Evolutionary conservation across 2,113 vertebrate species (phyloP), one percentile per base, ranked within the genome.

Genomic region (Drymodes brunneopygia): DNA sequence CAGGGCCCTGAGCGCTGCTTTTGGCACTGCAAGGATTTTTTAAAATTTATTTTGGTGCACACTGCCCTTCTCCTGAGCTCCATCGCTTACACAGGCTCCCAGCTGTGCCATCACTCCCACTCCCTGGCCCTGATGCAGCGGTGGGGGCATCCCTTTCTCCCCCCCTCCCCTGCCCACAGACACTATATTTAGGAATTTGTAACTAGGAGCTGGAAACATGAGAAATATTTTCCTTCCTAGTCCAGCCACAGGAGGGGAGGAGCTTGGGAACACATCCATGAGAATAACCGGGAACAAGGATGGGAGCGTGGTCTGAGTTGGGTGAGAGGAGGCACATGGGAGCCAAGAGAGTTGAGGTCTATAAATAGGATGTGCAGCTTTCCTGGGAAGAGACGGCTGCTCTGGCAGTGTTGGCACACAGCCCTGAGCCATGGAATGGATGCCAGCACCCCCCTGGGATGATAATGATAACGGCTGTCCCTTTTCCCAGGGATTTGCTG

Each of bases 401-500:
- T 42, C n/a, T 29, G 56, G 84, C 67, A 70, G 56, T 13, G 45
- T 8, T 40, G 61, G 50, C 69, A 40, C 17, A 10, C 22, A n/a
- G 73, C 70, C 60, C 74, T 45, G 80, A 58, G 48, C 35, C 0
- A 0, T 0, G 0, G 42, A 6, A 11, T 12, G 33, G 77, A 27
- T 79, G 81, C n/a, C 2, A 10, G 51, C 1, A 15, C 3, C 9
- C 20, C 18, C 4, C 21, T 31, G 36, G 58, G 40, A 44, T 36
- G 31, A n/a, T 38, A 74, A 60, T 4, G 3, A 23, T 86, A 91
- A 33, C 1, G 2, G 36, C 13, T 91, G 20, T 9, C 70, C 27
- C 21, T 78, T 35, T 54, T 7, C 47, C 16, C 97, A 99, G 99
- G 95, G 98, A 99, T 94, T 96, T 99, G 91, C 98, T 99, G 81